A percentile compares a stretch with the other conserved stretches of the same genome.
These are phyloP conservation scores for Pelecanoides urinatrix DNA, from an alignment of 2,113 vertebrate species.

Conservation along the genomic window DNA sequence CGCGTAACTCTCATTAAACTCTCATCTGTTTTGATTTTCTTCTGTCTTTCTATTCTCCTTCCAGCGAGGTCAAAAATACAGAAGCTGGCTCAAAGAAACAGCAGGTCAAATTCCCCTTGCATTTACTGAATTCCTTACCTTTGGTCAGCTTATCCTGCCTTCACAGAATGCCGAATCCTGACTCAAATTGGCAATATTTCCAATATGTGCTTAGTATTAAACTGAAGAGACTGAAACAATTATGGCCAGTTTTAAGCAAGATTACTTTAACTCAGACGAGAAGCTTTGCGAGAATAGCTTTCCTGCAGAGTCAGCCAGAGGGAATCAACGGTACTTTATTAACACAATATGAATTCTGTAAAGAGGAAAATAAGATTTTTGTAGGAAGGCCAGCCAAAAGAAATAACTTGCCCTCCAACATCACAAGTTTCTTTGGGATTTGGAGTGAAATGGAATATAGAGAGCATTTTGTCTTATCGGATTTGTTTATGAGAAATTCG, in stretches of 20 bases:
- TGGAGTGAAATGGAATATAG: background rate
- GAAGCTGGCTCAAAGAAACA: background rate
- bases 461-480: background rate
- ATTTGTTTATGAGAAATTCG: background rate
- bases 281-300: slow-evolving; percentile 4
- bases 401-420: slow-evolving; percentile 47
- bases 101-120: background rate
- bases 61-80: background rate
- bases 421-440: slow-evolving; percentile 1
- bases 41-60: background rate
- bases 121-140: slow-evolving; percentile 25
- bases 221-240: slow-evolving; percentile 37
- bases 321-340: slow-evolving; percentile 54
- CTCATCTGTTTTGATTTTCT: background rate
- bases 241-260: slow-evolving; percentile 28
- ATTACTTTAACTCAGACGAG: slow-evolving; percentile 42
- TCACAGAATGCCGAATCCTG: background rate
- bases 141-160: slow-evolving; percentile 8
- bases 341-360: slow-evolving; percentile 59
- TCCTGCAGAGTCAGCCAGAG: slow-evolving; percentile 52
- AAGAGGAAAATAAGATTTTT: slow-evolving; percentile 43
- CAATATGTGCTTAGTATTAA: slow-evolving; percentile 3
- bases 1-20: background rate
- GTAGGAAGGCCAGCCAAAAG: slow-evolving; percentile 28
- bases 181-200: slow-evolving; percentile 1